These are phyloP conservation scores for Diprion similis DNA, from an alignment of 1,140 invertebrate genomes.

Conservation along the genomic window DNA sequence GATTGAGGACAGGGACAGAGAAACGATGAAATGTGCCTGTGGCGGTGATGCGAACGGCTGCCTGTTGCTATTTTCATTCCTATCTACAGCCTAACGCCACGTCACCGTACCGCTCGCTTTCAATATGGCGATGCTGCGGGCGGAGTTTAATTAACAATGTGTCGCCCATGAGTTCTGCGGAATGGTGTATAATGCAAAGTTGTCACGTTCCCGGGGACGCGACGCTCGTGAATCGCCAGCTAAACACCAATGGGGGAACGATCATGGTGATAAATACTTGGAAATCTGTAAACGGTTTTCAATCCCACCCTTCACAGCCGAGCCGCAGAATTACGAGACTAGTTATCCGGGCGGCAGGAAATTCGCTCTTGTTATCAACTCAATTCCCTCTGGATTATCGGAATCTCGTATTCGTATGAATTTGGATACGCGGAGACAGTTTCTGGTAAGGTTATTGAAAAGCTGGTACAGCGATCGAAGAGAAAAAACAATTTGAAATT, in stretches of 20 bases:
- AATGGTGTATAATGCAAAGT: constrained; percentile 5
- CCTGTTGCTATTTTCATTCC: constrained; percentile 4
- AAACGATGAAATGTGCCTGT: not conserved
- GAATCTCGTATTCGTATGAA: no score
- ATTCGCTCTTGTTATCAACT: no score
- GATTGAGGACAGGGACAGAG: no score
- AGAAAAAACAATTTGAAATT: no score
- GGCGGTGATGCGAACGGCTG: not conserved
- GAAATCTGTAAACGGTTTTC: no score
- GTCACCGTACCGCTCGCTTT: not conserved
- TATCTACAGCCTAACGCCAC: not conserved
- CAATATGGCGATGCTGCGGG: constrained; percentile 1
- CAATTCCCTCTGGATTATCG: no score
- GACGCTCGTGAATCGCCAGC: no score
- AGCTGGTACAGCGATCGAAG: no score
- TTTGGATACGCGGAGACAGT: no score
- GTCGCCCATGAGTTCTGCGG: not conserved
- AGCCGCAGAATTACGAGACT: not conserved
- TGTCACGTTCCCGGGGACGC: not conserved
- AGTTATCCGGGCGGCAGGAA: not conserved
- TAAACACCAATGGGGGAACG: no score
- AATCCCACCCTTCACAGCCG: not conserved
- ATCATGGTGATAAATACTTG: no score
- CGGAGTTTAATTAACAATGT: constrained; percentile 7
- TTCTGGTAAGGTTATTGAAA: no score